Conservation (phyloP, 2,797 vertebrate genomes). For the Coendou prehensilis region DNA sequence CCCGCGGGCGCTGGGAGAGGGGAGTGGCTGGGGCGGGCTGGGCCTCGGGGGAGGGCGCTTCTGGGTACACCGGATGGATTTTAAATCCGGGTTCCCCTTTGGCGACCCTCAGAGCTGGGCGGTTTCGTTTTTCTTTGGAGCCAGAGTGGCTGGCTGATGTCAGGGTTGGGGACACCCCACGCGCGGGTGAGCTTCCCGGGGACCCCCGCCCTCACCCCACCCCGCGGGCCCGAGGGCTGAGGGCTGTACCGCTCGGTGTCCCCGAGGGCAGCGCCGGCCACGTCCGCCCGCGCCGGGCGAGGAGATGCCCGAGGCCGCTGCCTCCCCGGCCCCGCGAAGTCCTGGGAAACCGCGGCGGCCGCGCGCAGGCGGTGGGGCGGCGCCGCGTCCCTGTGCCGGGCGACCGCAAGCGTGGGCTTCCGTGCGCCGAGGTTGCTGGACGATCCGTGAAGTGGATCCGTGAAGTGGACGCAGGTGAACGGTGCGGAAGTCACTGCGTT, state of each 20-base stretch:
- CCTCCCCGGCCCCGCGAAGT: neutral
- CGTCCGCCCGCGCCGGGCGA: neutral
- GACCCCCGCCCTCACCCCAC: neutral
- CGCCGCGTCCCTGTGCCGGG: neutral
- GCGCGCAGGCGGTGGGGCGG: neutral
- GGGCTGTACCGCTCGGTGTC: no score
- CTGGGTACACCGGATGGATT: neutral
- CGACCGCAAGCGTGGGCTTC: neutral
- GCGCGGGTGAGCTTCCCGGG: neutral
- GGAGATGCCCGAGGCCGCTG: neutral
- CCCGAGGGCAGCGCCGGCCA: no score
- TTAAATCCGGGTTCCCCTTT: neutral
- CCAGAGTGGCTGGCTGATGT: neutral
- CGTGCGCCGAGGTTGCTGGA: neutral
- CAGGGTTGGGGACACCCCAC: slow-evolving; percentile 51
- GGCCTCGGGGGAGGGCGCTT: neutral
- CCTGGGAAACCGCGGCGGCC: neutral
- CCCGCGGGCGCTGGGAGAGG: slow-evolving; percentile 11
- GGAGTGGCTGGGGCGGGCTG: neutral
- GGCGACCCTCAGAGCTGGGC: neutral
- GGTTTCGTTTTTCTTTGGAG: neutral
- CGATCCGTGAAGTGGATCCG: neutral
- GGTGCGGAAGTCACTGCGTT: neutral
- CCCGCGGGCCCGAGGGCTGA: neutral
- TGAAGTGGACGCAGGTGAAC: neutral